Percentiles rank a stretch among this genome's conserved stretches.
These are phyloP conservation scores for Anser cygnoides DNA, from an alignment of 2,113 vertebrate species.

Conservation along the genomic window DNA sequence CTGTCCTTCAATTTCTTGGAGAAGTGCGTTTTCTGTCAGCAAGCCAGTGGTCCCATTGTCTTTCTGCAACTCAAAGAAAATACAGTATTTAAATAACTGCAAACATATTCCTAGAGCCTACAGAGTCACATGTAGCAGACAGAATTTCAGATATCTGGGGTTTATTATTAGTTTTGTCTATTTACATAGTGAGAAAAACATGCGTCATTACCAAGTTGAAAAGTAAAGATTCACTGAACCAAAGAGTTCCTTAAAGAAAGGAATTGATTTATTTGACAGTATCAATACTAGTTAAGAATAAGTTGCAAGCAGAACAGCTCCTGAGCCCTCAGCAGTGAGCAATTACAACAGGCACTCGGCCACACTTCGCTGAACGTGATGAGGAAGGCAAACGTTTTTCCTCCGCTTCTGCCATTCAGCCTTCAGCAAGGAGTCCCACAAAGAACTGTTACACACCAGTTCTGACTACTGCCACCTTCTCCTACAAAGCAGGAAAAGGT, in stretches of 20 bases:
- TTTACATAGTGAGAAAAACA: neutral
- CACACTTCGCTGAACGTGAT: neutral
- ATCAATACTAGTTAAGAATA: neutral
- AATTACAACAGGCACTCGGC: neutral
- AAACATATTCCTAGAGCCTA: neutral
- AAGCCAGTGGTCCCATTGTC: constrained; percentile 83
- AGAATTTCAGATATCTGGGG: neutral
- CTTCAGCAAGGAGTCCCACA: neutral
- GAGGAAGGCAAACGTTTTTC: neutral
- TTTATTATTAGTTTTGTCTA: neutral
- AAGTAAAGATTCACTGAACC: neutral
- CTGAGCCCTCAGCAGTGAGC: neutral
- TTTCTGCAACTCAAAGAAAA: constrained; percentile 77
- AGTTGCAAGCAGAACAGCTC: neutral
- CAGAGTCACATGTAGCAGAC: neutral
- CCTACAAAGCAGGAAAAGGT: neutral
- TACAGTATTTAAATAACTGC: constrained; percentile 20
- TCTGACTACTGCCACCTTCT: neutral
- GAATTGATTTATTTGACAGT: neutral
- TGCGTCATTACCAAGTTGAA: neutral
- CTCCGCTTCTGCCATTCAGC: neutral
- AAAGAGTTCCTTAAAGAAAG: neutral
- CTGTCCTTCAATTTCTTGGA: constrained; percentile 84
- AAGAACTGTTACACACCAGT: neutral
- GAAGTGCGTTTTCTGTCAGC: constrained; percentile 76